Percentiles rank a stretch among this genome's conserved stretches.
These are phyloP conservation scores for Alosa alosa DNA, from an alignment of 2,113 vertebrate species.

Conservation along the genomic window DNA sequence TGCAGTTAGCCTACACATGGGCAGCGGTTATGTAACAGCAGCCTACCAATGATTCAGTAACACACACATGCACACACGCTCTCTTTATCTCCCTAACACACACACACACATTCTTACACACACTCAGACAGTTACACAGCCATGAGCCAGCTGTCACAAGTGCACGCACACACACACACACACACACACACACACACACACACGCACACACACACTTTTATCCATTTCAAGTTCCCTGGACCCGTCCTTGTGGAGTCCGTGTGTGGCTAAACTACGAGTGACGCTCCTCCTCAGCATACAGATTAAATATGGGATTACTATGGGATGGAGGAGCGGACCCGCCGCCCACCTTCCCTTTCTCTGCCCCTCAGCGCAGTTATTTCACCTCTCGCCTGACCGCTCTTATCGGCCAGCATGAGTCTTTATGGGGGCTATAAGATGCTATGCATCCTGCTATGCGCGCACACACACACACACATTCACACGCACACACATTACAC, in stretches of 20 bases:
- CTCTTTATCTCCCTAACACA: background rate
- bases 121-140: too few relatives aligned
- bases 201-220: background rate
- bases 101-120: background rate
- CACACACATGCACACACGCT: background rate
- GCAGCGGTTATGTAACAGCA: background rate
- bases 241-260: background rate
- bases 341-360: too few relatives aligned
- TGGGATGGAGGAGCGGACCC: background rate
- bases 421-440: too few relatives aligned
- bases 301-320: background rate
- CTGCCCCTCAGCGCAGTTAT: too few relatives aligned
- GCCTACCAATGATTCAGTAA: slow-evolving; percentile 1
- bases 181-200: background rate
- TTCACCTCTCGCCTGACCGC: too few relatives aligned
- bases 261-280: background rate
- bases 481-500: too few relatives aligned
- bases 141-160: too few relatives aligned
- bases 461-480: too few relatives aligned
- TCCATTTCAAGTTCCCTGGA: background rate
- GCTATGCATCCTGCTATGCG: too few relatives aligned
- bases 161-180: background rate
- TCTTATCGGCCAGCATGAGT: too few relatives aligned
- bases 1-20: background rate
- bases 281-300: background rate